Evolutionary conservation across 2,888 invertebrate genomes (phyloP), one percentile per base, ranked within the genome.

Genomic region (Diabrotica balteata): DNA sequence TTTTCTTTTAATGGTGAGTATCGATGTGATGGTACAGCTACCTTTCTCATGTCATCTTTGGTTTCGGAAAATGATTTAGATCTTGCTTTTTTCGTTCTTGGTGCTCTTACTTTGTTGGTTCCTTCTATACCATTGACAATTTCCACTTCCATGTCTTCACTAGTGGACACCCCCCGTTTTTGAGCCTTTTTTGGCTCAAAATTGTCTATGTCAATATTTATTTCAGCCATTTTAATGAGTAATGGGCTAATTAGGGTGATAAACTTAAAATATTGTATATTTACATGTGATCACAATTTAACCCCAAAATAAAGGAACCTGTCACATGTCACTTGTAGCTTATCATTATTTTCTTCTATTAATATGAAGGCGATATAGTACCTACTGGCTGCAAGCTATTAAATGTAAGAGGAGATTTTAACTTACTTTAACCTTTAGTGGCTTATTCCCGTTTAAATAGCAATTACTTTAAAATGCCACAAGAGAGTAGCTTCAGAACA

Each of bases 1-100:
- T 93, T 94, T 79, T 97, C 95, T 85, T 97, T 98, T 8, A 99
- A 85, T 0, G 98, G 97, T 8, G 95, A 92, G 79, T 95, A 96
- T 82, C 99, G 91, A 82, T 99, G 95, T 7, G 93, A 88, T 10
- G 99, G 99, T n/a, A 99, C 96, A 7, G 93, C 85, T 49, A 99
- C 86, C 86, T 91, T 92, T 72, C 92, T 86, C 81, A 90, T 86
- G 74, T 88, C 88, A 51, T 86, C 86, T 81, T 87, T 87, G 68
- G 82, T 85, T 80, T 90, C 90, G 57, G 88, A 79, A 58, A 76
- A 74, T 0, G 80, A 76, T 65, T 77, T 75, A 2, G 73, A 76
- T 70, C 76, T 78, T 0, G 62, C 7, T 22, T 79, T 72, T 74
- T 82, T 82, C 7, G 70, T 59, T 68, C 71, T 73, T 43, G 79